These are phyloP conservation scores for Catharus minimus DNA, from an alignment of 2,113 vertebrate species.

Conservation along the genomic window DNA sequence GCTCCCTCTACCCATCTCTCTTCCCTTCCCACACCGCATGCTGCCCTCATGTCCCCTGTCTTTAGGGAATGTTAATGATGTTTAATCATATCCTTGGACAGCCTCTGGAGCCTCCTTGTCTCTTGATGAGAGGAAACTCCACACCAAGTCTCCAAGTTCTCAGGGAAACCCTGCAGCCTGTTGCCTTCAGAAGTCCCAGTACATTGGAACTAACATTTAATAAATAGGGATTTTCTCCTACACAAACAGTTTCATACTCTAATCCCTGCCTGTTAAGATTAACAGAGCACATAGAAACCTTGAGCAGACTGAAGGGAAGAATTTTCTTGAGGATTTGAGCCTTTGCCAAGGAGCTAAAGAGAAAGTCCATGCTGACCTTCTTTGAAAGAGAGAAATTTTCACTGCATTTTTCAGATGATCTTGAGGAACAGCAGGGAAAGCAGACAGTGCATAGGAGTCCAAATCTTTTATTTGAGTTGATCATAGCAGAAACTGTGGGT, in stretches of 20 bases:
- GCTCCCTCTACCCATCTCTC: neutral
- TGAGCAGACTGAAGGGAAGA: constrained; percentile 23
- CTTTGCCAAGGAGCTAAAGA: constrained; percentile 44
- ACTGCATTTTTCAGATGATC: neutral
- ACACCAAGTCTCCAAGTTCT: neutral
- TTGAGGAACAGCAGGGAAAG: neutral
- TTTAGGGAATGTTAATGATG: neutral
- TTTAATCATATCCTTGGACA: neutral
- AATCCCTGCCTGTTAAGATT: constrained; percentile 34
- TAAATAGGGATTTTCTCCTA: constrained; percentile 49
- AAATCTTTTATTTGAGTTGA: neutral
- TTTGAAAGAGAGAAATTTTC: constrained; percentile 20
- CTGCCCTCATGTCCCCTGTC: neutral
- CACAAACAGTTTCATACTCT: constrained; percentile 21
- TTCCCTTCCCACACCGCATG: neutral
- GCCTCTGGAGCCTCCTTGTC: neutral
- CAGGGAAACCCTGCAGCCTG: neutral
- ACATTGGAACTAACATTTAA: neutral
- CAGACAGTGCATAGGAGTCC: neutral
- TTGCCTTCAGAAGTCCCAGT: neutral
- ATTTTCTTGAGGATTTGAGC: constrained; percentile 62
- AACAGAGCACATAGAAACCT: constrained; percentile 42
- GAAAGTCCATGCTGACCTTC: constrained; percentile 51
- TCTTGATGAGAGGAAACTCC: neutral
- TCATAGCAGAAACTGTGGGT: neutral